phyloP scores from a whole-genome alignment of 2,113 vertebrate genomes.

The Bagarius yarrelli region DNA sequence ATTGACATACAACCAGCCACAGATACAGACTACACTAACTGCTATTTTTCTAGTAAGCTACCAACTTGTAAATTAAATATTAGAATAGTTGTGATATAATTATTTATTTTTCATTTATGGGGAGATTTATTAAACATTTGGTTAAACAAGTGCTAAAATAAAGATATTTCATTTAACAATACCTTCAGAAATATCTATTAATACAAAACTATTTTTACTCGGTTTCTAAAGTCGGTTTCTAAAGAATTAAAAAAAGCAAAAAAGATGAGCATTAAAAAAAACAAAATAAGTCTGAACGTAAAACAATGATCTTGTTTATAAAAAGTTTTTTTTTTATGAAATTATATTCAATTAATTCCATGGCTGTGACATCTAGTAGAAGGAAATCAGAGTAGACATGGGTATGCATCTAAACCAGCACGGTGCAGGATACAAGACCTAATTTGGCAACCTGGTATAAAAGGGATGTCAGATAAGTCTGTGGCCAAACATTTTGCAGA shows the following conservation, averaged over 20 bases:
- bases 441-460: slow-evolving; percentile 62
- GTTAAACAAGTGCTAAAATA: neutral
- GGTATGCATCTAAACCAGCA: slow-evolving; percentile 44
- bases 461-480: slow-evolving; percentile 65
- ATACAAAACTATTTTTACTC: neutral
- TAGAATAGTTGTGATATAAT: slow-evolving; percentile 35
- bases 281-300: neutral
- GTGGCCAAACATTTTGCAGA: slow-evolving; percentile 37
- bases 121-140: neutral
- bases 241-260: neutral
- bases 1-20: slow-evolving; percentile 45
- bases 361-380: slow-evolving; percentile 16
- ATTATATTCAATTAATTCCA: slow-evolving; percentile 18
- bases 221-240: neutral
- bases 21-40: slow-evolving; percentile 32
- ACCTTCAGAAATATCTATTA: neutral
- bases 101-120: slow-evolving; percentile 11
- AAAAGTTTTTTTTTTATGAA: slow-evolving; percentile 17
- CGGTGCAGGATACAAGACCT: slow-evolving; percentile 52
- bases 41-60: slow-evolving; percentile 14
- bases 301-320: neutral
- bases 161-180: neutral
- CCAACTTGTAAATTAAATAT: slow-evolving; percentile 37
- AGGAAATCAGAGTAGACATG: slow-evolving; percentile 38
- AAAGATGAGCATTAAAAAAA: too few relatives aligned